phyloP scores from a whole-genome alignment of 2,888 invertebrate species.

The Cantharis nigra region DNA sequence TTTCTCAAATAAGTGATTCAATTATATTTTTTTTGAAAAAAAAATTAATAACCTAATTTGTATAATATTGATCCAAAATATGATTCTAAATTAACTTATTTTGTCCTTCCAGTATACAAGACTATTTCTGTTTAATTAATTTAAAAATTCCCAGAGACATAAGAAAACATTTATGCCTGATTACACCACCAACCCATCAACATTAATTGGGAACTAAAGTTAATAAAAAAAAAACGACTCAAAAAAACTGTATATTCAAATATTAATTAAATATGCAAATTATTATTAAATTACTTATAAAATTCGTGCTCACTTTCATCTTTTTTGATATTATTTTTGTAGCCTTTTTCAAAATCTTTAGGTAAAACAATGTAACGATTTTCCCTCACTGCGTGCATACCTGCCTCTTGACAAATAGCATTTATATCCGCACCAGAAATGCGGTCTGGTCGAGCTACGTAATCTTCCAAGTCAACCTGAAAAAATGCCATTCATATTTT shows the following conservation, averaged over 20 bases:
- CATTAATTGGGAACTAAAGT: background rate
- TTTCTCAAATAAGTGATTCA: too few relatives aligned
- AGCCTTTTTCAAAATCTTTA: slow-evolving; percentile 99
- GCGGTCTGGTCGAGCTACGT: slow-evolving; percentile 96
- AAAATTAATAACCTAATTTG: too few relatives aligned
- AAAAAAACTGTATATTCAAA: background rate
- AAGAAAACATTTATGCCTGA: too few relatives aligned
- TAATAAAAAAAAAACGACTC: background rate
- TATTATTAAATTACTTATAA: slow-evolving; percentile 84
- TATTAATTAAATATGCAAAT: background rate
- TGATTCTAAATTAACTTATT: too few relatives aligned
- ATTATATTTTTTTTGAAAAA: too few relatives aligned
- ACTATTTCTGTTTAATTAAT: too few relatives aligned
- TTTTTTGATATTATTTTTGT: slow-evolving; percentile 99
- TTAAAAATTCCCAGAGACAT: too few relatives aligned
- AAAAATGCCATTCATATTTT: slow-evolving; percentile 13
- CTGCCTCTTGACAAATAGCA: slow-evolving; percentile 99
- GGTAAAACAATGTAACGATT: slow-evolving; percentile 98
- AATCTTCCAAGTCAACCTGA: slow-evolving; percentile 94
- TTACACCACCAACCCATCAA: too few relatives aligned
- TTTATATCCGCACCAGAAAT: slow-evolving; percentile 99
- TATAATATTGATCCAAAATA: too few relatives aligned
- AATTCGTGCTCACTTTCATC: slow-evolving; percentile 99
- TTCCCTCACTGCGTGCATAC: slow-evolving; percentile 99
- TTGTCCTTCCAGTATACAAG: too few relatives aligned